Percentiles rank a stretch among this genome's conserved stretches.
phyloP scores from a whole-genome alignment of 2,797 vertebrate genomes.

The Coracias cyanogaster region DNA sequence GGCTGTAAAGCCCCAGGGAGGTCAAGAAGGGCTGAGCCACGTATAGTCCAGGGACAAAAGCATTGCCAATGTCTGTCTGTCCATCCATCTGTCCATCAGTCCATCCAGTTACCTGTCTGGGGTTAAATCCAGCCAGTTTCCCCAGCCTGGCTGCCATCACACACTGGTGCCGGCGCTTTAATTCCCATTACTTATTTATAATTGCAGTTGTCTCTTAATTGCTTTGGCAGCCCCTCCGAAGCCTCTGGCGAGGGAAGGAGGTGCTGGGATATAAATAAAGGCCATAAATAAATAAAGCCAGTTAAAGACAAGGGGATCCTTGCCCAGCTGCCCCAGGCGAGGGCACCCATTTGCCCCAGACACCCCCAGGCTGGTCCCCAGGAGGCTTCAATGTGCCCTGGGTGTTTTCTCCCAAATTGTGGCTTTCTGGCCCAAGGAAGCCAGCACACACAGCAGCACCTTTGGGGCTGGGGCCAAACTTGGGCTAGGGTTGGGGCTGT shows the following conservation, averaged over 20 bases:
- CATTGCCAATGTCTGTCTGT: not conserved
- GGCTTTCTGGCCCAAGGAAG: not conserved
- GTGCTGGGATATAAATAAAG: slow-evolving; percentile 3
- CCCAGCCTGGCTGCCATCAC: not conserved
- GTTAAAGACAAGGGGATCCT: not conserved
- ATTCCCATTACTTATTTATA: slow-evolving; percentile 59
- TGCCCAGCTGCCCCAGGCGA: not conserved
- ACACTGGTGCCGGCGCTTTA: not conserved
- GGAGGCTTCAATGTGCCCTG: not conserved
- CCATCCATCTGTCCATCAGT: not conserved
- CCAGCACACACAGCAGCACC: not conserved
- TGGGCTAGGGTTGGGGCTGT: not conserved
- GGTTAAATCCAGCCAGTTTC: not conserved
- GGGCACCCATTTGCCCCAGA: not conserved
- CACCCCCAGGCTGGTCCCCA: not conserved
- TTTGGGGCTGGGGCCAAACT: rapidly evolving
- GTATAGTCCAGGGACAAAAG: not conserved
- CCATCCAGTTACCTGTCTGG: not conserved
- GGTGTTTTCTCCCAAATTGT: not conserved
- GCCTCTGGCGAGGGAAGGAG: not conserved
- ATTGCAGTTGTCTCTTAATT: slow-evolving; percentile 52
- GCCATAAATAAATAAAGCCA: not conserved
- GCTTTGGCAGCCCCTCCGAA: slow-evolving; percentile 23
- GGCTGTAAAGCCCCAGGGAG: not conserved
- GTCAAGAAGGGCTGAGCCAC: not conserved